Evolutionary conservation across 2,113 vertebrate genomes (phyloP), one percentile per base, ranked within the genome.

Genomic region (Mesitornis unicolor): DNA sequence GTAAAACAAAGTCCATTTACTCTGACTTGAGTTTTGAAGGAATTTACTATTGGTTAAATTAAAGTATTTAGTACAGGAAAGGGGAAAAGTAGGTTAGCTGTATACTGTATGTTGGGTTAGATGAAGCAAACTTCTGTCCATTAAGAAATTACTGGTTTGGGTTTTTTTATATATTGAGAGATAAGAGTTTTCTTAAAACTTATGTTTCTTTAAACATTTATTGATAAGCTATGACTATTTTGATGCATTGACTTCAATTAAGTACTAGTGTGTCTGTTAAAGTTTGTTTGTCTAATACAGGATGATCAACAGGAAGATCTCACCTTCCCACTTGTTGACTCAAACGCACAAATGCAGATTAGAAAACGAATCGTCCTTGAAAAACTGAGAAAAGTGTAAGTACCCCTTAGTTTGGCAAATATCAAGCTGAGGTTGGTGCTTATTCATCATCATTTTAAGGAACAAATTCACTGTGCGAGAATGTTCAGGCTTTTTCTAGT

Each of bases 331-430:
- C 98, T 99, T 48, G 96, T 99, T 33, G 99, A 99, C 97, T 99
- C 99, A 84, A 98, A 97, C 40, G 98, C 99, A 89, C 99, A 99
- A 97, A 98, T 98, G 69, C 97, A 99, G 95, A 99, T 99, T 92
- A 99, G 99, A 98, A 99, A 97, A 96, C 97, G 98, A 75, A 99
- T 99, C 1, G 98, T 98, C 35, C 98, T 99, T 96, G 99, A 99
- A 97, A 99, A 99, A 81, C 98, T 99, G 87, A 98, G 89, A 83
- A 98, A 98, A 98, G 98, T 95, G 99, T 99, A 92, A 93, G 99
- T 98, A 94, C 89, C 11, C 13, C 29, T 84, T 84, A n/a, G 20
- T 59, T 76, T 8, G 45, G 73, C 84, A 88, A 61, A 33, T 56
- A 36, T 22, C 68, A 79, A 8, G 36, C 43, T 69, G 38, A 80